Evolutionary conservation across 2,113 vertebrate genomes (phyloP).

Genomic region (Falcunculus frontatus): DNA sequence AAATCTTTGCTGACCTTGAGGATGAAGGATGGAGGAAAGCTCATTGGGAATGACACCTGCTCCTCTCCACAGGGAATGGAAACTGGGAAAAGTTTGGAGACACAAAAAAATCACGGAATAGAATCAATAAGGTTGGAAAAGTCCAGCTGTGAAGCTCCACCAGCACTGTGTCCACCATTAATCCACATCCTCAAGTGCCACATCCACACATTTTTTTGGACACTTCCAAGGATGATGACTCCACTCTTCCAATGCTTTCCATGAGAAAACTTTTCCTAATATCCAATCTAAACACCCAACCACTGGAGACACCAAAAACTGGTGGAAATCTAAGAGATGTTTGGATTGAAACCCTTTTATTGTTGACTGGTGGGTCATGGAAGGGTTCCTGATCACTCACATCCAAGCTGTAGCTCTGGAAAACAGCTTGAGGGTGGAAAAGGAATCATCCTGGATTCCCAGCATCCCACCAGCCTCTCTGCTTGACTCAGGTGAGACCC

Average conservation of each 20-base stretch:
- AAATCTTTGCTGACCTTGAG: not conserved
- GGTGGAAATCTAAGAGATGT: not conserved
- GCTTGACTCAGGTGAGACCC: not conserved
- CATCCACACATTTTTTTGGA: not conserved
- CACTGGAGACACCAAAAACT: not conserved
- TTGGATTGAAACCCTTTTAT: not conserved
- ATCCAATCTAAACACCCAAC: not conserved
- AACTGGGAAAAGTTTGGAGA: not conserved
- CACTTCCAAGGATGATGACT: not conserved
- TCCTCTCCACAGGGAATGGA: not conserved
- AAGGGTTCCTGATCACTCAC: not conserved
- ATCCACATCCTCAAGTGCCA: not conserved
- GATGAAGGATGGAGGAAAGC: not conserved
- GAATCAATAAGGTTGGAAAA: not conserved
- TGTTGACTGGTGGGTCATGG: not conserved
- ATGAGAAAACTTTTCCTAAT: not conserved
- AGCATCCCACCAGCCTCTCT: not conserved
- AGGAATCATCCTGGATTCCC: not conserved
- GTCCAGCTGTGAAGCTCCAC: conserved; percentile 11
- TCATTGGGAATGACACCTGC: not conserved
- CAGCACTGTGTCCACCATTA: not conserved
- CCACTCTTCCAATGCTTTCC: not conserved
- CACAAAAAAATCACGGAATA: not conserved
- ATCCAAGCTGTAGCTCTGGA: not conserved
- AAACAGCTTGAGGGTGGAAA: not conserved